Percentiles rank a stretch among this genome's conserved stretches.
Conservation (phyloP, 2,113 vertebrate genomes). For the Suricata suricatta region DNA sequence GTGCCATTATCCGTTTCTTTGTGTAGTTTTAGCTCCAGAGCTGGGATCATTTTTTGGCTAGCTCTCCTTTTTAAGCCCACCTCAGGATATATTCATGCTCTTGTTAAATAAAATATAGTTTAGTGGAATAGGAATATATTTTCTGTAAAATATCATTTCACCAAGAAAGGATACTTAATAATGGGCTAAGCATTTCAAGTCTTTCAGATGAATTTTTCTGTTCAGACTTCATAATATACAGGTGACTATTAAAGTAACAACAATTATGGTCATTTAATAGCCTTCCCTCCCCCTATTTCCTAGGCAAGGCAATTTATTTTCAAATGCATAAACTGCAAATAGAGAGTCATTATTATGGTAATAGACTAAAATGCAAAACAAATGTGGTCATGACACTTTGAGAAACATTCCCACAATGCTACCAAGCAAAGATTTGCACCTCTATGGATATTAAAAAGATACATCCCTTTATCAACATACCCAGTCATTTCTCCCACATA, state of each 20-base stretch:
- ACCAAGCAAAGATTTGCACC: slow-evolving; percentile 16
- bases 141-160: slow-evolving; percentile 44
- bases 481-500: neutral
- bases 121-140: slow-evolving; percentile 41
- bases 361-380: slow-evolving; percentile 63
- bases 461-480: neutral
- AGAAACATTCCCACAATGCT: slow-evolving; percentile 1
- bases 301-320: slow-evolving; percentile 70
- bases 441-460: neutral
- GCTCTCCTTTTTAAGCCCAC: slow-evolving; percentile 10
- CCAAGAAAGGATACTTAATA: slow-evolving; percentile 32
- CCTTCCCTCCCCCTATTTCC: slow-evolving; percentile 23
- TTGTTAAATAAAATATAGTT: slow-evolving; percentile 60
- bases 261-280: slow-evolving; percentile 68
- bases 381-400: slow-evolving; percentile 32
- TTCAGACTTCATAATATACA: slow-evolving; percentile 40
- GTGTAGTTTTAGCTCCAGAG: neutral
- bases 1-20: neutral
- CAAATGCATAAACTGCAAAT: slow-evolving; percentile 70
- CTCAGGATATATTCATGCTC: neutral
- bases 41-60: neutral
- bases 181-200: slow-evolving; percentile 51
- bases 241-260: slow-evolving; percentile 62
- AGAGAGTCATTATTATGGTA: slow-evolving; percentile 65
- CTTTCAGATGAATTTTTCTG: slow-evolving; percentile 36